These are phyloP conservation scores for Lophochroa leadbeateri DNA, from an alignment of 2,113 vertebrate genomes.

Conservation along the genomic window DNA sequence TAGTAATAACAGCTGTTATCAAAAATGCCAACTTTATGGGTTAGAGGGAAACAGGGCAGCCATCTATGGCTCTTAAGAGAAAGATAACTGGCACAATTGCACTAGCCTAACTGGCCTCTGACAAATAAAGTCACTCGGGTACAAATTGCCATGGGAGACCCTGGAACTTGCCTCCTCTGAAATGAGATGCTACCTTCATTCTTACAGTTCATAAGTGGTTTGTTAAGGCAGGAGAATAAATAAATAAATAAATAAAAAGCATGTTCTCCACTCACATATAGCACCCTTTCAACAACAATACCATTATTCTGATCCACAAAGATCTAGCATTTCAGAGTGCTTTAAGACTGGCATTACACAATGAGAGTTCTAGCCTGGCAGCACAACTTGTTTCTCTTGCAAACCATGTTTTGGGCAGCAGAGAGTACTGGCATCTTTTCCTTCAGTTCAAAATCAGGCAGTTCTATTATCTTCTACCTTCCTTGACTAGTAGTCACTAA, in stretches of 20 bases:
- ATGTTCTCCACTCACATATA: neutral
- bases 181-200: neutral
- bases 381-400: neutral
- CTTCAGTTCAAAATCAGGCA: neutral
- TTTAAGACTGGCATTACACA: neutral
- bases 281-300: neutral
- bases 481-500: neutral
- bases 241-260: neutral
- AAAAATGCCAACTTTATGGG: neutral
- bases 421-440: neutral
- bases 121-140: neutral
- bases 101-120: neutral
- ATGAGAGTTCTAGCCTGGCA: neutral
- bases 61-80: neutral
- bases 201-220: neutral
- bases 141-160: neutral
- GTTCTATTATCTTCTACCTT: neutral
- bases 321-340: neutral
- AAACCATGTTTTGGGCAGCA: neutral
- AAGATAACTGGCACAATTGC: neutral
- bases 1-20: neutral
- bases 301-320: fast-evolving
- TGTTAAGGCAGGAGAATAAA: neutral
- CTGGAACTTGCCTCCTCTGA: neutral
- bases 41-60: neutral